Conservation (phyloP, 2,888 invertebrate genomes). For the Drosophila glabriapex region DNA sequence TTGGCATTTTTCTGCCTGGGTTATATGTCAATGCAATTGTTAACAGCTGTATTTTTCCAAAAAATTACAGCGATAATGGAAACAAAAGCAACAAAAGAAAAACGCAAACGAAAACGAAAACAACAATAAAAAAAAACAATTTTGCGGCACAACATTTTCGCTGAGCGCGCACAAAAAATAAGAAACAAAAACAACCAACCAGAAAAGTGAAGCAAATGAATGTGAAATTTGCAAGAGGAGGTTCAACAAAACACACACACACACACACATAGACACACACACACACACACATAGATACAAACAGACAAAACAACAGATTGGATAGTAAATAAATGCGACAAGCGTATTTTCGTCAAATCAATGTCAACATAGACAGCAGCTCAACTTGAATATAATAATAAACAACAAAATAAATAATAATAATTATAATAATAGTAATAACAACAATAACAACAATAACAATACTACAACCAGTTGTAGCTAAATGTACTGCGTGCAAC, state of each 20-base stretch:
- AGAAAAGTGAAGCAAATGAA: slow-evolving; percentile 30
- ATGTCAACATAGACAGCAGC: slow-evolving; percentile 68
- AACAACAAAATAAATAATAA: slow-evolving; percentile 50
- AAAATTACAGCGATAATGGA: slow-evolving; percentile 67
- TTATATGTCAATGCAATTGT: slow-evolving; percentile 75
- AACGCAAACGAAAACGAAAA: slow-evolving; percentile 10
- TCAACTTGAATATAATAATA: slow-evolving; percentile 42
- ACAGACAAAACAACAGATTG: slow-evolving; percentile 42
- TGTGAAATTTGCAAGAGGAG: slow-evolving; percentile 40
- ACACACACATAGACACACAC: background rate
- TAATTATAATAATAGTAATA: slow-evolving; percentile 30
- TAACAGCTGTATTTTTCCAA: slow-evolving; percentile 72
- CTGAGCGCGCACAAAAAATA: slow-evolving; percentile 66
- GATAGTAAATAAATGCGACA: slow-evolving; percentile 71
- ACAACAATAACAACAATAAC: too few relatives aligned
- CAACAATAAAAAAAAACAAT: slow-evolving; percentile 23
- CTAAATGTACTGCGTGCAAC: slow-evolving; percentile 21
- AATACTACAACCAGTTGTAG: slow-evolving; percentile 45
- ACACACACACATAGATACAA: background rate
- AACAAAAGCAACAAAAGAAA: slow-evolving; percentile 49
- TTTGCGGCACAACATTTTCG: slow-evolving; percentile 38
- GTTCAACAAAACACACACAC: slow-evolving; percentile 14
- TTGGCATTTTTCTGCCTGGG: slow-evolving; percentile 51
- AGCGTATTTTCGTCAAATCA: slow-evolving; percentile 74
- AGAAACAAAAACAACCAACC: slow-evolving; percentile 43